These are phyloP conservation scores for Thamnophis sirtalis DNA, from an alignment of 2,113 vertebrate species.

Conservation along the genomic window DNA sequence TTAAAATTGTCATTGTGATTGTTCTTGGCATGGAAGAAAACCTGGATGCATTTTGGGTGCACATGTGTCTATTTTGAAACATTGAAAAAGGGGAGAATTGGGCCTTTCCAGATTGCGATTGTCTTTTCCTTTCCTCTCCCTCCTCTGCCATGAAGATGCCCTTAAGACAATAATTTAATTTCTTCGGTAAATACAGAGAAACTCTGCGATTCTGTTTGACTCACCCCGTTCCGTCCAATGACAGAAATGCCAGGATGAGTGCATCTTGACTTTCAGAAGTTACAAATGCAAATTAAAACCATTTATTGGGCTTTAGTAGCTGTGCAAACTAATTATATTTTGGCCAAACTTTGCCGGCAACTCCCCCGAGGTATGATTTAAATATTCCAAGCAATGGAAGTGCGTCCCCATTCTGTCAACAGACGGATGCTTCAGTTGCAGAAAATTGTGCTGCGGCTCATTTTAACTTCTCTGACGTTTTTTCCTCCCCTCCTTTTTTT, in stretches of 20 bases:
- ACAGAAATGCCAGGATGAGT: constrained; percentile 41
- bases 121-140: neutral
- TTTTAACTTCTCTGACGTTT: constrained; percentile 52
- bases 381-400: constrained; percentile 70
- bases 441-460: constrained; percentile 51
- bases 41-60: neutral
- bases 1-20: neutral
- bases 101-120: neutral
- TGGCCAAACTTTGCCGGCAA: constrained; percentile 69
- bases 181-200: neutral
- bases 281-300: constrained; percentile 72
- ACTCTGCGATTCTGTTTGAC: neutral
- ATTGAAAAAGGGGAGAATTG: neutral
- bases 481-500: neutral
- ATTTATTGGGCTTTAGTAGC: constrained; percentile 75
- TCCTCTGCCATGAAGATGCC: neutral
- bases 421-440: constrained; percentile 62
- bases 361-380: constrained; percentile 75
- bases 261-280: constrained; percentile 59
- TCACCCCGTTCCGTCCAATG: constrained; percentile 20
- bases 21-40: neutral
- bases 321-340: constrained; percentile 79
- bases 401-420: constrained; percentile 78
- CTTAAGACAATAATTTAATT: constrained; percentile 3
- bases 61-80: neutral